phyloP scores from a whole-genome alignment of 2,797 vertebrate genomes.

The Tinamus major region DNA sequence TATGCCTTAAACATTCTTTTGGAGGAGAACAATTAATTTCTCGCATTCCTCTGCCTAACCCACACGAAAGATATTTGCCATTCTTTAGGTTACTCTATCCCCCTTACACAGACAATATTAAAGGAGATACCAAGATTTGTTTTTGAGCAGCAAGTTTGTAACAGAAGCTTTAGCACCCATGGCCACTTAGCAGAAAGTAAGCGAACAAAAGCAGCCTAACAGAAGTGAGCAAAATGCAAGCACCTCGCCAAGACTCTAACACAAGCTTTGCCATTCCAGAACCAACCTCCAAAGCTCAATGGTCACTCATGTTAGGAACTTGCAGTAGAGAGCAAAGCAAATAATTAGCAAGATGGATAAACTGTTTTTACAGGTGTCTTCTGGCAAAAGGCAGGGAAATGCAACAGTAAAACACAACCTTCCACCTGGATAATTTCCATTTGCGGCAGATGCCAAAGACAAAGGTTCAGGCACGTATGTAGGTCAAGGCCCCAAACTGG shows the following conservation, averaged over 20 bases:
- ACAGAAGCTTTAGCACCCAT: neutral
- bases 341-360: neutral
- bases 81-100: constrained; percentile 63
- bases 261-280: neutral
- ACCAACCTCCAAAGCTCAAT: neutral
- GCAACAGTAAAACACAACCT: neutral
- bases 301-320: neutral
- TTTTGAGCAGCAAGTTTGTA: neutral
- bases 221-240: neutral
- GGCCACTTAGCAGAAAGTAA: neutral
- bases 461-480: neutral
- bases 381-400: neutral
- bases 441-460: neutral
- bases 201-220: neutral
- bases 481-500: too few species aligned
- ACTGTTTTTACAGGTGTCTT: neutral
- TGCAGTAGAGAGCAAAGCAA: neutral
- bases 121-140: neutral
- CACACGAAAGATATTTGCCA: constrained; percentile 66
- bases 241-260: neutral
- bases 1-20: constrained; percentile 25
- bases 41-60: constrained; percentile 58
- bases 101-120: neutral
- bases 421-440: neutral
- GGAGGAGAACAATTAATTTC: constrained; percentile 40